These are phyloP conservation scores for Sebastes fasciatus DNA, from an alignment of 2,113 vertebrate species.

Conservation along the genomic window DNA sequence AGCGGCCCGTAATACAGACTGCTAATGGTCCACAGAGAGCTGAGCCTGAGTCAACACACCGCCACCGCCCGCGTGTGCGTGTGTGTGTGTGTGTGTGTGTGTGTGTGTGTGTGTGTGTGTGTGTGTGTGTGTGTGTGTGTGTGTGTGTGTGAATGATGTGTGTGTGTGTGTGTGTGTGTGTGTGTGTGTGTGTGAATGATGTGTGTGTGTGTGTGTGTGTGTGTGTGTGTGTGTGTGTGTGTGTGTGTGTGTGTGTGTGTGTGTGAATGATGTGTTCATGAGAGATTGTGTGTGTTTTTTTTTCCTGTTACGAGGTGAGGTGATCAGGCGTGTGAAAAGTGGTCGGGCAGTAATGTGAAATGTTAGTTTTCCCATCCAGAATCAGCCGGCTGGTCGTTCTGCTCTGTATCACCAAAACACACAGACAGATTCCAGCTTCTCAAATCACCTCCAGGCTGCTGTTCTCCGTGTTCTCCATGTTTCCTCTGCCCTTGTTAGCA, in stretches of 20 bases:
- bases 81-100: conserved; percentile 29
- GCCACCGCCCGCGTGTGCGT: conserved; percentile 1
- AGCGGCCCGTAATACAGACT: conserved; percentile 64
- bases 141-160: conserved; percentile 40
- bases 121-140: conserved; percentile 35
- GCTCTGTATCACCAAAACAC: conserved; percentile 48
- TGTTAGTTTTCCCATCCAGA: conserved; percentile 65
- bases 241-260: conserved; percentile 40
- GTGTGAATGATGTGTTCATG: conserved; percentile 45
- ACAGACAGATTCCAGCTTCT: conserved; percentile 8
- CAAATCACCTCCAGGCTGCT: not conserved
- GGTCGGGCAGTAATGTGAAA: conserved; percentile 29
- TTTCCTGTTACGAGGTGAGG: conserved; percentile 33
- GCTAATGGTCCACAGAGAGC: conserved; percentile 69
- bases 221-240: conserved; percentile 20
- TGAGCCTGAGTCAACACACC: conserved; percentile 63
- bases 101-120: conserved; percentile 15
- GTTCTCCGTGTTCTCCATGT: too few species aligned
- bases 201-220: conserved; percentile 50
- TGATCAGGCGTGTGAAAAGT: conserved; percentile 52
- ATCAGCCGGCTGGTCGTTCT: conserved; percentile 33
- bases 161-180: conserved; percentile 47
- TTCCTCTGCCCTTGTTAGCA: not conserved
- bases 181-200: conserved; percentile 33
- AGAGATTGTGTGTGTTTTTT: conserved; percentile 52